These are phyloP conservation scores for Oriolus oriolus DNA, from an alignment of 2,113 vertebrate genomes.

Conservation along the genomic window DNA sequence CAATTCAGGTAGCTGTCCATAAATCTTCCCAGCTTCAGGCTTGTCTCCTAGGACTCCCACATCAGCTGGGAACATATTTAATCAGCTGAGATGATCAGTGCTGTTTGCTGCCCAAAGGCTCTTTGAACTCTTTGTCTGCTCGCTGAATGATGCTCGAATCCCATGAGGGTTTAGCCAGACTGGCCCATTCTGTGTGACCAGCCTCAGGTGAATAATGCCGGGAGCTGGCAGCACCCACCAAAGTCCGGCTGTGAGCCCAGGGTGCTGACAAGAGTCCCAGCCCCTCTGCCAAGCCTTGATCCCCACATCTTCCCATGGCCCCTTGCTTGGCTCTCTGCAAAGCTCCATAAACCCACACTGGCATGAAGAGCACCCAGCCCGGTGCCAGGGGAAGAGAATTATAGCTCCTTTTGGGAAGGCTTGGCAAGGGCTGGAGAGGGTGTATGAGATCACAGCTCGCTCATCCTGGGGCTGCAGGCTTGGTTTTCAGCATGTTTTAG, in stretches of 20 bases:
- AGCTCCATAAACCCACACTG: not conserved
- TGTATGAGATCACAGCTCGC: not conserved
- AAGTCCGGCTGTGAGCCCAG: not conserved
- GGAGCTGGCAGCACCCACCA: not conserved
- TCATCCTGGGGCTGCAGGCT: not conserved
- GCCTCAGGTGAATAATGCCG: slow-evolving; percentile 9
- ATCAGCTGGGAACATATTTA: slow-evolving; percentile 35
- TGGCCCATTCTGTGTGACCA: slow-evolving; percentile 4
- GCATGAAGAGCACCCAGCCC: not conserved
- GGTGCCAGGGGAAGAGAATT: not conserved
- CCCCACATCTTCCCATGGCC: not conserved
- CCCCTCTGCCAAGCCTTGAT: slow-evolving; percentile 39
- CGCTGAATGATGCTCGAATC: fast-evolving
- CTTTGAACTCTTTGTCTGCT: slow-evolving; percentile 51
- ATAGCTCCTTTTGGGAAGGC: not conserved
- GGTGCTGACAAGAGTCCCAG: not conserved
- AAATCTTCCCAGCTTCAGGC: slow-evolving; percentile 41
- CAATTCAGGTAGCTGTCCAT: slow-evolving; percentile 44
- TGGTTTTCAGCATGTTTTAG: not conserved
- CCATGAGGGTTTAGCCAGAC: not conserved
- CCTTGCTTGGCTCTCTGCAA: not conserved
- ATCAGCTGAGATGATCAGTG: slow-evolving; percentile 35
- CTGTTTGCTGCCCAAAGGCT: not conserved
- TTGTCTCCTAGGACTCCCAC: slow-evolving; percentile 49
- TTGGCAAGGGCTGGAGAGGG: not conserved